Evolutionary conservation across 2,888 invertebrate genomes (phyloP).

Genomic region (Cataglyphis cursor): DNA sequence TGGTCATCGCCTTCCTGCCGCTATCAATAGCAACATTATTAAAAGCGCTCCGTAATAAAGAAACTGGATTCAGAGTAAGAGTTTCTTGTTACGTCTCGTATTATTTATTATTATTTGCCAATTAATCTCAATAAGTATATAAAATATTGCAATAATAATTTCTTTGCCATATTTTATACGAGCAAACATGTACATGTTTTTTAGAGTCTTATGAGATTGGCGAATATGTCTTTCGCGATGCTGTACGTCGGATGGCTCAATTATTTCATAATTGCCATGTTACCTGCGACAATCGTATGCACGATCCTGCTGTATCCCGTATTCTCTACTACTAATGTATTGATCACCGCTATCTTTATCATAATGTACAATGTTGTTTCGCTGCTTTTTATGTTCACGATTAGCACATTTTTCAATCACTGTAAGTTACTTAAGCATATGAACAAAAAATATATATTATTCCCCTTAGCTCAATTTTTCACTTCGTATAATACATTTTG

Average conservation of each 20-base stretch:
- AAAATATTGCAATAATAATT: background rate
- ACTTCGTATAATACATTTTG: background rate
- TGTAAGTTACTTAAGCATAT: slow-evolving; percentile 41
- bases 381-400: slow-evolving; percentile 56
- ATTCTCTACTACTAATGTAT: slow-evolving; percentile 9
- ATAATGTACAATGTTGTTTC: slow-evolving; percentile 59
- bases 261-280: slow-evolving; percentile 63
- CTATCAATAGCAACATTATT: slow-evolving; percentile 62
- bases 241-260: slow-evolving; percentile 69
- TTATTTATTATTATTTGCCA: background rate
- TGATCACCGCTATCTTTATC: slow-evolving; percentile 49
- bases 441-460: background rate
- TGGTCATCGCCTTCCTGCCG: slow-evolving; percentile 65
- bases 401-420: slow-evolving; percentile 59
- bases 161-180: background rate
- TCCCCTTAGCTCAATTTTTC: background rate
- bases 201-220: slow-evolving; percentile 68
- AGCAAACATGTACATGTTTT: background rate
- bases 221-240: slow-evolving; percentile 57
- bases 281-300: slow-evolving; percentile 65
- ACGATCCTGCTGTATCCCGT: slow-evolving; percentile 43
- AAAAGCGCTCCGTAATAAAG: slow-evolving; percentile 68
- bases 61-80: slow-evolving; percentile 71
- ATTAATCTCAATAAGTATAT: background rate
- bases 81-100: background rate